A percentile compares a stretch with the other conserved stretches of the same genome.
These are phyloP conservation scores for Cancer borealis DNA, from an alignment of 2,888 invertebrate genomes.

Conservation along the genomic window DNA sequence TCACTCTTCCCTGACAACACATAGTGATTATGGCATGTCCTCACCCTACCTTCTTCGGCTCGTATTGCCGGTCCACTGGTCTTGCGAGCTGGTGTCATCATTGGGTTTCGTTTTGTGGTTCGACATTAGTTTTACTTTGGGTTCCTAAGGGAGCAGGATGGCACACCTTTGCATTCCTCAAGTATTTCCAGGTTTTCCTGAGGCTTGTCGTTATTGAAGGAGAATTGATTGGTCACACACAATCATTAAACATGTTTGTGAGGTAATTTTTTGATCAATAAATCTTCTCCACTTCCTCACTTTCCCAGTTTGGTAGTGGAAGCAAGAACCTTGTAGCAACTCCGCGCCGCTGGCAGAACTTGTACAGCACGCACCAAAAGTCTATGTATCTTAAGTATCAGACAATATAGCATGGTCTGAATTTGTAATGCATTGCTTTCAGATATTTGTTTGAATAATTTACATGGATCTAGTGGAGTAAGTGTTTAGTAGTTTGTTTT, in stretches of 20 bases:
- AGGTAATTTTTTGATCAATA: neutral
- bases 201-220: neutral
- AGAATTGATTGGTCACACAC: neutral
- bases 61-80: neutral
- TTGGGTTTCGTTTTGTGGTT: neutral
- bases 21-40: neutral
- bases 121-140: neutral
- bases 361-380: neutral
- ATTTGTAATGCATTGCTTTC: neutral
- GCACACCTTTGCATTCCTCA: neutral
- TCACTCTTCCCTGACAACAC: neutral
- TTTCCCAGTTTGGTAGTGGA: neutral
- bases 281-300: neutral
- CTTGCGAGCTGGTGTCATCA: neutral
- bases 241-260: neutral
- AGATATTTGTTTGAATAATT: neutral
- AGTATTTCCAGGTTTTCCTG: neutral
- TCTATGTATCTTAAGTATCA: neutral
- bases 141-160: neutral
- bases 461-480: neutral
- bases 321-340: neutral
- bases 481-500: neutral
- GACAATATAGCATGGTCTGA: no score
- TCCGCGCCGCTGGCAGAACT: neutral
- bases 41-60: neutral